These are phyloP conservation scores for Centroberyx gerrardi DNA, from an alignment of 2,797 vertebrate genomes.

Conservation along the genomic window DNA sequence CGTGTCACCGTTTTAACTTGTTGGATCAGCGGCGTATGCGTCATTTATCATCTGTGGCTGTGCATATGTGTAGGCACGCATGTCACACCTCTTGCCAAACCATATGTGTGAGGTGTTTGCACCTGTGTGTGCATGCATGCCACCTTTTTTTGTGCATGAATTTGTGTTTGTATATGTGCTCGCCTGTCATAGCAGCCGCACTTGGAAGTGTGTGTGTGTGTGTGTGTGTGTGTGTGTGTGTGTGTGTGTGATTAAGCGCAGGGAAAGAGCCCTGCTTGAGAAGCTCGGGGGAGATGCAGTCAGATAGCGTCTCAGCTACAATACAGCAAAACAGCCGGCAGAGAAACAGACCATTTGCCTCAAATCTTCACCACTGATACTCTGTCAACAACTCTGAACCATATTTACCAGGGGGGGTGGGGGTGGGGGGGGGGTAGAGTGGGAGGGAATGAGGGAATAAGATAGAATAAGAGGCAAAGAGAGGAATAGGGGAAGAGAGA, in stretches of 20 bases:
- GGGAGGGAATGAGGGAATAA: slow-evolving; percentile 23
- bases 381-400: slow-evolving; percentile 58
- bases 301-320: slow-evolving; percentile 45
- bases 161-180: slow-evolving; percentile 4
- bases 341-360: slow-evolving; percentile 47
- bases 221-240: slow-evolving; percentile 11
- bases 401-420: slow-evolving; percentile 24
- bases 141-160: not conserved
- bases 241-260: slow-evolving; percentile 32
- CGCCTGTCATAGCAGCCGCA: slow-evolving; percentile 36
- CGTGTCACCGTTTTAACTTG: not conserved
- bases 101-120: too few relatives aligned
- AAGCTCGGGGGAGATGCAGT: slow-evolving; percentile 49
- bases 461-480: slow-evolving; percentile 27
- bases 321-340: slow-evolving; percentile 44
- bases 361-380: slow-evolving; percentile 43
- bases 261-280: slow-evolving; percentile 19
- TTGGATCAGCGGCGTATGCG: not conserved
- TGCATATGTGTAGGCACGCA: not conserved
- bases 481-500: slow-evolving; percentile 11
- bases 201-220: slow-evolving; percentile 4
- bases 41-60: not conserved
- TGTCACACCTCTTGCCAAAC: not conserved
- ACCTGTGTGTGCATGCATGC: too few relatives aligned
- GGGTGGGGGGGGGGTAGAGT: not conserved